Conservation (phyloP, 1,140 invertebrate genomes). For the Cherax destructor region DNA sequence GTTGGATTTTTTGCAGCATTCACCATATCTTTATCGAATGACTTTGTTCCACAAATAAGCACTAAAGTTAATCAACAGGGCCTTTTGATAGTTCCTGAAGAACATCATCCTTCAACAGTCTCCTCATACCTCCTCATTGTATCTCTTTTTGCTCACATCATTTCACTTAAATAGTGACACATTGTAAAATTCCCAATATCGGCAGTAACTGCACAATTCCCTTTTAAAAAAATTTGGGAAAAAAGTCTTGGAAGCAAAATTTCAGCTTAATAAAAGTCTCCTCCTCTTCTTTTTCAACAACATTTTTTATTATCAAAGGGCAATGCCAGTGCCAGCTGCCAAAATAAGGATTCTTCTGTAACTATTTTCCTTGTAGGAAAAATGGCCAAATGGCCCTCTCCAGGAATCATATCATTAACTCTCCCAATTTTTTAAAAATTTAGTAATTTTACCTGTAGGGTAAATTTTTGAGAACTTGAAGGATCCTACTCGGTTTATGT, state of each 20-base stretch:
- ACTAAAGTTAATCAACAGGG: conserved; percentile 72
- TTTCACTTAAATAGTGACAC: conserved; percentile 78
- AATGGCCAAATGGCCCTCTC: conserved; percentile 82
- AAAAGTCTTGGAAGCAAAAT: conserved; percentile 78
- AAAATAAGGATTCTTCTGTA: conserved; percentile 79
- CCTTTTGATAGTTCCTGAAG: conserved; percentile 66
- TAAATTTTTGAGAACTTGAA: conserved; percentile 83
- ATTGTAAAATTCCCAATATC: conserved; percentile 83
- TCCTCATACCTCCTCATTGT: conserved; percentile 72
- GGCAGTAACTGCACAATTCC: conserved; percentile 78
- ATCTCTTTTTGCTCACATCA: conserved; percentile 71
- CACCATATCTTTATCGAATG: conserved; percentile 76
- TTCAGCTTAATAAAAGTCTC: conserved; percentile 79
- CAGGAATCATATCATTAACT: conserved; percentile 78
- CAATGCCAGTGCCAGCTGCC: conserved; percentile 83
- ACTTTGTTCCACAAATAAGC: conserved; percentile 76
- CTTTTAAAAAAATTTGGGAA: conserved; percentile 79
- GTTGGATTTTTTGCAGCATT: conserved; percentile 73
- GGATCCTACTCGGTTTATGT: conserved; percentile 74
- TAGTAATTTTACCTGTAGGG: conserved; percentile 80
- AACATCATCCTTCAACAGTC: conserved; percentile 71
- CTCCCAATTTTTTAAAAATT: conserved; percentile 78
- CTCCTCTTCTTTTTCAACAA: conserved; percentile 81
- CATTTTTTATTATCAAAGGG: conserved; percentile 79
- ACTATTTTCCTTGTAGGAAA: conserved; percentile 77